A percentile compares a stretch with the other conserved stretches of the same genome.
These are phyloP conservation scores for Pygoscelis antarcticus DNA, from an alignment of 2,113 vertebrate genomes.

Conservation along the genomic window DNA sequence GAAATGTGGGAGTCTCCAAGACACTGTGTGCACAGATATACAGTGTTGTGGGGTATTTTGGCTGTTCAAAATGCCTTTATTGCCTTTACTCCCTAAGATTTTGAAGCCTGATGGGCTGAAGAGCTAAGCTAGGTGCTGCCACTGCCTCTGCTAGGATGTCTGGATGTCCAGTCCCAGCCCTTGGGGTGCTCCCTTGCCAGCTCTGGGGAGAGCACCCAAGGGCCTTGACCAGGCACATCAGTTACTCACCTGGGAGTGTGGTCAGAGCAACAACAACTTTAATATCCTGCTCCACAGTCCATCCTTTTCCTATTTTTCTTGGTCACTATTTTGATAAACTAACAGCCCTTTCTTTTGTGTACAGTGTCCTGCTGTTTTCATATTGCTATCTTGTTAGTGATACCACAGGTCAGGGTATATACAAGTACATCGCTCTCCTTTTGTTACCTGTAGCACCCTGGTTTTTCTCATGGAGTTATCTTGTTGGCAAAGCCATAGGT, in stretches of 20 bases:
- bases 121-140: not conserved
- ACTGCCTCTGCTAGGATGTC: no score
- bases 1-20: not conserved
- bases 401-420: not conserved
- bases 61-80: not conserved
- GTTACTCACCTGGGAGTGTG: not conserved
- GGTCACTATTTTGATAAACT: not conserved
- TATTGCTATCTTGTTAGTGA: not conserved
- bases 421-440: not conserved
- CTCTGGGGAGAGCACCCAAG: not conserved
- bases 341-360: not conserved
- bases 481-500: not conserved
- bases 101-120: not conserved
- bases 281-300: not conserved
- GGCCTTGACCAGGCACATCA: fast-evolving
- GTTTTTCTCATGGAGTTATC: not conserved
- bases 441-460: not conserved
- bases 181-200: not conserved
- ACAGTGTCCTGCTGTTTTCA: not conserved
- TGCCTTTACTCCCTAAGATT: not conserved
- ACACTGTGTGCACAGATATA: not conserved
- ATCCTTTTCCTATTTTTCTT: not conserved
- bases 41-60: not conserved
- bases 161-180: not conserved
- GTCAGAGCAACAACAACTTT: not conserved